Conservation (phyloP, 64 coral and sea anemone genomes). For the Pocillopora verrucosa region DNA sequence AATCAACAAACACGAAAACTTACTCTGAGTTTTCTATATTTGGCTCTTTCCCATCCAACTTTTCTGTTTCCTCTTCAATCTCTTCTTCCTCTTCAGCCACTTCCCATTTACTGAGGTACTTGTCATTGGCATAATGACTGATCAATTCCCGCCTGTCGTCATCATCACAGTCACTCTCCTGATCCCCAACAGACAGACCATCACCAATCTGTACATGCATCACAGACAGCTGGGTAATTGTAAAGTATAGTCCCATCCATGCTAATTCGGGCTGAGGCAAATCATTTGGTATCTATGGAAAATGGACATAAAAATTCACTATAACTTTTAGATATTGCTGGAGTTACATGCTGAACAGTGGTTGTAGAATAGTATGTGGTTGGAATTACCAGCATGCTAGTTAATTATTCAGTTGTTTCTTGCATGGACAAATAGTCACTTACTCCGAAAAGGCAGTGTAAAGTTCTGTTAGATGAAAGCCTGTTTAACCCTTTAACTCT, state of each 20-base stretch:
- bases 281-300: not conserved
- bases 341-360: too few relatives aligned
- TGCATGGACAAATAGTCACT: too few relatives aligned
- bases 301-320: not conserved
- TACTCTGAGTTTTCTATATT: not conserved
- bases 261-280: not conserved
- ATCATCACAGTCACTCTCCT: constrained; percentile 53
- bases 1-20: not conserved
- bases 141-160: constrained; percentile 77
- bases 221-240: constrained; percentile 12
- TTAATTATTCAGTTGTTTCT: too few relatives aligned
- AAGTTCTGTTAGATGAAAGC: too few relatives aligned
- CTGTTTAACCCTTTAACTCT: too few relatives aligned
- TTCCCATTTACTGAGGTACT: constrained; percentile 80
- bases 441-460: too few relatives aligned
- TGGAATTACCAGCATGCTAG: too few relatives aligned
- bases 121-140: constrained; percentile 83
- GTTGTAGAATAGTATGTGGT: too few relatives aligned
- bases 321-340: not conserved
- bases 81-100: constrained; percentile 12
- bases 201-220: not conserved
- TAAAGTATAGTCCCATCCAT: not conserved
- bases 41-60: not conserved
- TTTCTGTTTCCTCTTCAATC: not conserved
- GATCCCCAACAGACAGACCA: not conserved